Evolutionary conservation across 1,140 invertebrate species (phyloP), one percentile per base, ranked within the genome.

Genomic region (Reticulitermes speratus): DNA sequence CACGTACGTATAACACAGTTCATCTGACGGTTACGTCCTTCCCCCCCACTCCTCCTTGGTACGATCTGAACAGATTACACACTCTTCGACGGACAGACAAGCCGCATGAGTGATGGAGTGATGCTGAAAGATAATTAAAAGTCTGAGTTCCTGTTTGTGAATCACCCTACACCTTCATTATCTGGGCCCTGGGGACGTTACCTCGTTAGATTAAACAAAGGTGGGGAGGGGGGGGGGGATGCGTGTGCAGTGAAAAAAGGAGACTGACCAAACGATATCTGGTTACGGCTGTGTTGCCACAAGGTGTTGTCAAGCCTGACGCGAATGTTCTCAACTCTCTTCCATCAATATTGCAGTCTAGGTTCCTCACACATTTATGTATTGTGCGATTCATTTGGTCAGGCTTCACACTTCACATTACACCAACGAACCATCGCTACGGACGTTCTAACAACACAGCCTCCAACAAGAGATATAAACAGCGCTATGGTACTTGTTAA

Each of bases 41-140:
- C 52, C 52, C 19, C 45, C 7, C 14, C 2, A 12, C 9, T 55
- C 52, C 9, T 55, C 19, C 14, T 55, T 55, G 52, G 45, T 48
- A 48, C 19, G 9, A 5, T 55, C 52, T 55, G 52, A 16, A 55
- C 14, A 55, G 52, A 55, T 48, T 48, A 48, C 45, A 48, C 45
- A 48, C 45, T 48, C 45, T 48, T 48, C 14, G 59, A 65, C 59
- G 3, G 59, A n/a, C 59, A 65, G 21, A n/a, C 59, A 2, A 21
- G 59, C 8, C 25, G 25, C 65, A 30, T 75, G 65, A 75, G 65
- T 75, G 65, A 75, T 75, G 65, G 65, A 75, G 65, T 75, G 65
- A 75, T 30, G 65, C 65, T 75, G 65, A 75, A 75, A 75, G 65
- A 75, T 75, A 75, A 75, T 75, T 75, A 75, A 75, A 75, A 75